Evolutionary conservation across 2,113 vertebrate species (phyloP).

Genomic region (Chloropsis hardwickii): DNA sequence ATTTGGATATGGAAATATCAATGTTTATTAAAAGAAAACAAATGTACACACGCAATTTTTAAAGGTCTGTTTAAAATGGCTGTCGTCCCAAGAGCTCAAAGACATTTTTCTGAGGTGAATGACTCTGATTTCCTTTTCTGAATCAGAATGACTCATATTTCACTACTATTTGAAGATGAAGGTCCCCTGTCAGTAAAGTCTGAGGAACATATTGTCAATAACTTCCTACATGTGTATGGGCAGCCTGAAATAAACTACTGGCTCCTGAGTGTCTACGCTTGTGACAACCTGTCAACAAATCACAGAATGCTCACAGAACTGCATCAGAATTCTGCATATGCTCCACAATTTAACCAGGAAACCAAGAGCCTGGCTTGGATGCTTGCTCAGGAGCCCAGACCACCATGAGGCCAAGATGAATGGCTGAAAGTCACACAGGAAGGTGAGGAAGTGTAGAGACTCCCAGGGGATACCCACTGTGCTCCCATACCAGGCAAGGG

Average conservation of each 20-base stretch:
- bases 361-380: not conserved
- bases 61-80: not conserved
- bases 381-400: conserved; percentile 1
- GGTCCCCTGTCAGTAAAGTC: not conserved
- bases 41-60: not conserved
- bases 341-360: conserved; percentile 1
- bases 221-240: conserved; percentile 6
- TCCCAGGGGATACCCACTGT: not conserved
- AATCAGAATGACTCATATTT: conserved; percentile 17
- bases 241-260: conserved; percentile 49
- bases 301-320: conserved; percentile 41
- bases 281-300: conserved; percentile 58
- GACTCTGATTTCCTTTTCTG: not conserved
- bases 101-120: not conserved
- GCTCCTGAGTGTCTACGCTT: conserved; percentile 38
- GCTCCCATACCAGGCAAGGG: not conserved
- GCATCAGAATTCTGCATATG: conserved; percentile 20
- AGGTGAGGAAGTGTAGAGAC: fast-evolving
- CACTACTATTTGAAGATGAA: conserved; percentile 14
- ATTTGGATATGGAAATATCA: not conserved
- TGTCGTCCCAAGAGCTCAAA: not conserved
- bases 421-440: not conserved
- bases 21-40: not conserved
- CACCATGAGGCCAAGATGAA: not conserved
- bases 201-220: not conserved